Percentiles rank a stretch among this genome's conserved stretches.
Conservation (phyloP, 2,113 vertebrate species). For the Acanthochromis polyacanthus region DNA sequence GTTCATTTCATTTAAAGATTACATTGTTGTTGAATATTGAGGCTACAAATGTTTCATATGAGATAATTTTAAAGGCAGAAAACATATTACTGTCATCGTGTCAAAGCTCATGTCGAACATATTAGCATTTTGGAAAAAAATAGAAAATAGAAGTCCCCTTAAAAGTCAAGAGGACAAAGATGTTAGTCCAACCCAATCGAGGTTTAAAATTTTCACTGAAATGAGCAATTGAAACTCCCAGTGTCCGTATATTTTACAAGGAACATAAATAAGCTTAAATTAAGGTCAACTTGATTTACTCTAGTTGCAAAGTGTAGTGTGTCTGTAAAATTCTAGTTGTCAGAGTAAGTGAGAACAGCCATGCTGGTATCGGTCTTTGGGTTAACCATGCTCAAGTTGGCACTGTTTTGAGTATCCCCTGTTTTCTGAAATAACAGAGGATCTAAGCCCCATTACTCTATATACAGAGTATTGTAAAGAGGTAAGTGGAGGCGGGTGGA, state of each 20-base stretch:
- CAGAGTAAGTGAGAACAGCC: slow-evolving; percentile 59
- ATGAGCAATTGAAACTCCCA: slow-evolving; percentile 8
- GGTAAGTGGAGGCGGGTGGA: slow-evolving; percentile 80
- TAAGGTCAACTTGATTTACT: slow-evolving; percentile 35
- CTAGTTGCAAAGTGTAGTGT: slow-evolving; percentile 27
- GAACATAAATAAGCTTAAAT: slow-evolving; percentile 51
- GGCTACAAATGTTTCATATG: not conserved
- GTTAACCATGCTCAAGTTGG: slow-evolving; percentile 62
- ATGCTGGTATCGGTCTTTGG: slow-evolving; percentile 37
- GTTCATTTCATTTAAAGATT: slow-evolving; percentile 34
- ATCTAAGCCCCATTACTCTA: slow-evolving; percentile 84
- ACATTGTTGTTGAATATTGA: not conserved
- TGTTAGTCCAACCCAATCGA: not conserved
- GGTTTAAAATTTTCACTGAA: not conserved
- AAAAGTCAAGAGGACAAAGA: slow-evolving; percentile 2
- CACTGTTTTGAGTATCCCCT: slow-evolving; percentile 68
- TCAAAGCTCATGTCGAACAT: not conserved
- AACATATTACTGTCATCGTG: not conserved
- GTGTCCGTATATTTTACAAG: slow-evolving; percentile 41
- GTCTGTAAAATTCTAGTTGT: slow-evolving; percentile 48
- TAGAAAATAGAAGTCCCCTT: not conserved
- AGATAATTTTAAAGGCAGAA: not conserved
- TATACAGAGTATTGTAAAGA: slow-evolving; percentile 78
- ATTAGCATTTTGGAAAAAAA: not conserved
- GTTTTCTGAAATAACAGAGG: slow-evolving; percentile 85